phyloP scores from a whole-genome alignment of 2,888 invertebrate species.

The Agrypnus murinus region DNA sequence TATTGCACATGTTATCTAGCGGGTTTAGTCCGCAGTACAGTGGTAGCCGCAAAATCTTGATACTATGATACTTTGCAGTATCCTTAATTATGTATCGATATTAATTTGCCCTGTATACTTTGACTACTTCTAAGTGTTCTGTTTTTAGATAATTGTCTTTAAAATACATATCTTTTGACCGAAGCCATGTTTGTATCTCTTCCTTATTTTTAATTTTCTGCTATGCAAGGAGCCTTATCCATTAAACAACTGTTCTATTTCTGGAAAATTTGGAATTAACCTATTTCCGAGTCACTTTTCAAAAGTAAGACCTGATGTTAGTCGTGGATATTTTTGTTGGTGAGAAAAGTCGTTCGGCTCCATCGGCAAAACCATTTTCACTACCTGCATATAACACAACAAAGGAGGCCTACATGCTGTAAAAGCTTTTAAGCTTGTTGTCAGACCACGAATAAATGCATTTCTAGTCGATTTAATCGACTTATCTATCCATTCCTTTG shows the following conservation, averaged over 20 bases:
- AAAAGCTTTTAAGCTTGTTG: conserved; percentile 1
- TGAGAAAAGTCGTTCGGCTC: conserved; percentile 2
- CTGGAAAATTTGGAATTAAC: not conserved
- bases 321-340: not conserved
- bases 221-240: conserved; percentile 18
- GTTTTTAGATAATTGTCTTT: no score
- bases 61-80: no score
- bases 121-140: no score
- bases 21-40: no score
- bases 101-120: no score
- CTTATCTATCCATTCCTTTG: no score
- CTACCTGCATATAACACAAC: conserved; percentile 1
- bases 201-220: conserved; percentile 10
- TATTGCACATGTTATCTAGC: no score
- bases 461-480: no score
- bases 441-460: no score
- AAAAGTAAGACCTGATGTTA: not conserved
- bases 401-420: conserved; percentile 2
- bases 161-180: conserved; percentile 7
- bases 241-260: conserved; percentile 17
- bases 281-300: not conserved
- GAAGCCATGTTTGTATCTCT: not conserved
- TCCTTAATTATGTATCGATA: no score
- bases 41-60: no score
- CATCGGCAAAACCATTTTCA: no score